Evolutionary conservation across 2,113 vertebrate genomes (phyloP), one percentile per base, ranked within the genome.

Genomic region (Phylloscopus whistleri): DNA sequence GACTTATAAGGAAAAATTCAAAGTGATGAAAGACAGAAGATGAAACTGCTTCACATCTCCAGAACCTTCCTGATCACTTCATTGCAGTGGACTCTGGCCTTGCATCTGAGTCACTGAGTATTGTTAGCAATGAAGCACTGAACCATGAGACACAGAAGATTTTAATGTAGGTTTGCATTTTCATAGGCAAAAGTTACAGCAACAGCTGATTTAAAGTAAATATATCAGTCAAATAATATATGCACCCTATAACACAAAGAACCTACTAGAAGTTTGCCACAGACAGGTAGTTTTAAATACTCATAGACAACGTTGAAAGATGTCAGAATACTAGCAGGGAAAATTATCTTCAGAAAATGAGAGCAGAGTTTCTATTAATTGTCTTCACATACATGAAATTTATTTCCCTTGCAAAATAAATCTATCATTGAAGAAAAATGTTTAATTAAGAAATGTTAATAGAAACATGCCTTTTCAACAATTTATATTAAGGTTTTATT

Each of bases 391-490:
- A 93, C 1, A 3, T 70, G 55, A 83, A 83, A 93, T 80, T 94
- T 83, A 92, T 94, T 90, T 94, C 33, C 67, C 48, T 80, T 88
- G 43, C 14, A 93, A 93, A 93, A 80, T 76, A 94, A 83, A 92
- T 86, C 79, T 48, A 88, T 76, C 55, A 88, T 24, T 62, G 49
- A 94, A 63, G 82, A 89, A 95, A 92, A 87, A 91, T 66, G 31
- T 94, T 93, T 93, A 91, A 94, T 95, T 95, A 93, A 90, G 84
- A 83, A 91, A 43, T 85, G 90, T 90, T 94, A 94, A 95, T 85
- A 94, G 85, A 93, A 93, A 77, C 55, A 86, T 70, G 63, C 44
- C 16, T 95, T 92, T 93, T 69, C 72, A 83, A 88, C 68, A 80
- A 94, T 86, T 92, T 69, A 69, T 80, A 90, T 84, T 88, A 92